phyloP scores from a whole-genome alignment of 37 sponge, comb jelly and placozoan genomes.

The Eunapius fragilis region DNA sequence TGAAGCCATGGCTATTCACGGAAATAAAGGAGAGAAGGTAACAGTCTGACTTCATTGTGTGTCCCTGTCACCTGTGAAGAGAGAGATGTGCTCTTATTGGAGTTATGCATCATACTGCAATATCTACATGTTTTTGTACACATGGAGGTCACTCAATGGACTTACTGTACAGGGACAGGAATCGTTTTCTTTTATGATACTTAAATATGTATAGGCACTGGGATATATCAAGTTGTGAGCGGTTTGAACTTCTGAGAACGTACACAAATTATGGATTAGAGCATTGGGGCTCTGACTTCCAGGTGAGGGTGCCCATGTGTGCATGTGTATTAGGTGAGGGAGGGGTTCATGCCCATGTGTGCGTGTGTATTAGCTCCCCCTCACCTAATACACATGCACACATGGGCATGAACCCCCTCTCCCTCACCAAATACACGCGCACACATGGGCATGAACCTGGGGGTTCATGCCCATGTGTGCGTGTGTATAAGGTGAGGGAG shows the following conservation, averaged over 20 bases:
- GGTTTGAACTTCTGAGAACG: constrained; percentile 74
- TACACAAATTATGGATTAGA: constrained; percentile 90
- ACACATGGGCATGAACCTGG: too few relatives aligned
- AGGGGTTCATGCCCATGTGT: too few relatives aligned
- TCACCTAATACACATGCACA: constrained; percentile 23
- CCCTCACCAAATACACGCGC: background rate
- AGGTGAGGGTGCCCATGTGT: constrained; percentile 25
- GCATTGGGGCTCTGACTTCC: constrained; percentile 93
- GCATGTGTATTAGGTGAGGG: background rate
- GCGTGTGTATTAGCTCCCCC: background rate
- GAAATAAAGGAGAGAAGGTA: constrained; percentile 92
- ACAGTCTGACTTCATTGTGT: background rate
- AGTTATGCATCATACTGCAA: too few relatives aligned
- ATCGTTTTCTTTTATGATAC: background rate
- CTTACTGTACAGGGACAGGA: too few relatives aligned
- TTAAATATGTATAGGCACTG: constrained; percentile 60
- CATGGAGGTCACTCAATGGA: background rate
- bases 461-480: too few relatives aligned
- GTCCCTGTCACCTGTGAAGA: too few relatives aligned
- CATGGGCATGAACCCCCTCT: background rate
- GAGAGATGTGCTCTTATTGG: too few relatives aligned
- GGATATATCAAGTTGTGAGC: constrained; percentile 89
- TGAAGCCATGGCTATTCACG: constrained; percentile 96
- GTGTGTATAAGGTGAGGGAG: background rate
- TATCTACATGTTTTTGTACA: background rate